Conservation (phyloP, 2,797 vertebrate genomes). For the Poeciliopsis turneri region DNA sequence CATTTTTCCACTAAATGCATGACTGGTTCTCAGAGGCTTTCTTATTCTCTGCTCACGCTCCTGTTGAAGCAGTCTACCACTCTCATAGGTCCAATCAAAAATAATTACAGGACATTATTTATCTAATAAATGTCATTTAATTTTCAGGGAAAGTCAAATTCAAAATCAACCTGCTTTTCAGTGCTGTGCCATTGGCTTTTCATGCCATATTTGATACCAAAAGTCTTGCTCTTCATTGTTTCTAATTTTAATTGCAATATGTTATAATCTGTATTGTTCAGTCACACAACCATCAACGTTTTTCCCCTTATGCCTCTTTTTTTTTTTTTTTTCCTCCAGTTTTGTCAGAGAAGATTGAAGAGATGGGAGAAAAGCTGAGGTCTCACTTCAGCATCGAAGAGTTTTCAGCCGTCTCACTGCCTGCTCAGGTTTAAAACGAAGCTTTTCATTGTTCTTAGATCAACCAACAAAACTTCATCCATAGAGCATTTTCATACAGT, state of each 20-base stretch:
- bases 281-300: not conserved
- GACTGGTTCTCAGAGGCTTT: not conserved
- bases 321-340: conserved; percentile 67
- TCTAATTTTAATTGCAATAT: too few relatives aligned
- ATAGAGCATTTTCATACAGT: not conserved
- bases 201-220: not conserved
- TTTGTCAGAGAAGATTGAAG: conserved; percentile 87
- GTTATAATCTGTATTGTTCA: not conserved
- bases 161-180: not conserved
- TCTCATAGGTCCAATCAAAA: not conserved
- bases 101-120: not conserved
- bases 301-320: not conserved
- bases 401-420: conserved; percentile 82
- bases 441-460: not conserved
- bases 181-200: not conserved
- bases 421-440: conserved; percentile 82
- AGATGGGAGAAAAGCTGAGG: conserved; percentile 84
- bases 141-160: not conserved
- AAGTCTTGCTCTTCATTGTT: not conserved
- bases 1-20: not conserved
- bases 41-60: not conserved
- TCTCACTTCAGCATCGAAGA: conserved; percentile 87
- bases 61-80: not conserved
- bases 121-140: not conserved
- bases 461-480: too few relatives aligned